Evolutionary conservation across 1,140 invertebrate species (phyloP), one percentile per base, ranked within the genome.

Genomic region (Gonioctena quinquepunctata): DNA sequence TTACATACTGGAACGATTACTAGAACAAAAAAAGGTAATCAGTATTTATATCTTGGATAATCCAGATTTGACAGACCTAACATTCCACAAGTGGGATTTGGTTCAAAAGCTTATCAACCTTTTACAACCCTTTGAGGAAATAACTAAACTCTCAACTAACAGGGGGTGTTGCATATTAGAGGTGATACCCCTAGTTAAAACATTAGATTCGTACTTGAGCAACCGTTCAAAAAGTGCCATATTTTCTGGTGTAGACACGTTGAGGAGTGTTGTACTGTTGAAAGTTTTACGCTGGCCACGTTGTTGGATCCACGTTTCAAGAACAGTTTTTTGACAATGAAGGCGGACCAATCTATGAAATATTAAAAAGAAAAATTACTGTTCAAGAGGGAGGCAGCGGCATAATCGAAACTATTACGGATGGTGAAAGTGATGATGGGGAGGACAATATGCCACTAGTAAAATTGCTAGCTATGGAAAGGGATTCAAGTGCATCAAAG

Each of bases 91-190:
- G 25, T 68, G 66, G 70, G 27, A 57, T 19, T 2, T 72, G 50
- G 22, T 72, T 19, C 57, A 69, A 19, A 25, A 72, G 7, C n/a
- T 23, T n/a, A 33, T 72, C 19, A 66, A 22, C 19, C 56, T 72
- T n/a, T 49, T 72, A 16, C 56, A 73, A 56, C 68, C 65, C n/a
- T 70, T 73, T 61, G 68, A 73, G 28, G 71, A 73, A 54, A 62
- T 73, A 6, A 73, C 71, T 16, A 73, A 73, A 67, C 50, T 70
- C 26, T 22, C 59, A 21, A 73, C 54, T 63, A 66, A 62, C 4
- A 21, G n/a, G 4, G 23, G 11, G 13, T 63, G 57, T 5, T 64
- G 18, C 3, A 56, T 73, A 4, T 73, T 68, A 13, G 71, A 73
- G 23, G 50, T 67, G 6, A 73, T 73, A 16, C 71, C 71, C 1